A percentile compares a stretch with the other conserved stretches of the same genome.
These are phyloP conservation scores for Sebastes nivosus DNA, from an alignment of 2,797 vertebrate genomes.

Conservation along the genomic window DNA sequence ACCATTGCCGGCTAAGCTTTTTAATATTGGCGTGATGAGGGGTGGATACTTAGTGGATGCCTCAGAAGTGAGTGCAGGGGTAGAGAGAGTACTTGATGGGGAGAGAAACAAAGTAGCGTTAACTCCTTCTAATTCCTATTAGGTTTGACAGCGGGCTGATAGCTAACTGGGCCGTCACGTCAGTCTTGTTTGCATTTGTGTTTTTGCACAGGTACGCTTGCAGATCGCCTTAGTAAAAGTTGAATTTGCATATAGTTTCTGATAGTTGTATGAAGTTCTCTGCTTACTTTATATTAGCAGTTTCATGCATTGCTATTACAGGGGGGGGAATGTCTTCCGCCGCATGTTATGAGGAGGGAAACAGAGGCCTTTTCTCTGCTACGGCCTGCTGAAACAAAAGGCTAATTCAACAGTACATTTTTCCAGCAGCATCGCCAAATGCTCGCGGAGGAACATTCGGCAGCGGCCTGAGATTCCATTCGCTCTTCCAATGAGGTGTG, in stretches of 20 bases:
- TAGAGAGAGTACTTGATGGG: slow-evolving; percentile 56
- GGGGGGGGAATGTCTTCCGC: slow-evolving; percentile 8
- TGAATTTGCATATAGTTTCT: slow-evolving; percentile 34
- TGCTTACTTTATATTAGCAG: background rate
- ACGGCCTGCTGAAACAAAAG: slow-evolving; percentile 77
- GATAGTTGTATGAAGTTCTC: slow-evolving; percentile 7
- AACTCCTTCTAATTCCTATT: slow-evolving; percentile 69
- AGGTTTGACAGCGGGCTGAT: slow-evolving; percentile 61
- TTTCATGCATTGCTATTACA: background rate
- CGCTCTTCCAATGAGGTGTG: slow-evolving; percentile 52
- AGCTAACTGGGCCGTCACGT: slow-evolving; percentile 51
- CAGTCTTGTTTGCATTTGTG: slow-evolving; percentile 35
- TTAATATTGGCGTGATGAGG: slow-evolving; percentile 77
- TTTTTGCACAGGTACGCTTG: slow-evolving; percentile 28
- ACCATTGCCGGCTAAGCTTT: slow-evolving; percentile 80
- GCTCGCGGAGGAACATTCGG: slow-evolving; percentile 60
- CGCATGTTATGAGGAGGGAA: slow-evolving; percentile 43
- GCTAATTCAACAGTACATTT: slow-evolving; percentile 74
- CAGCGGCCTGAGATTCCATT: slow-evolving; percentile 68
- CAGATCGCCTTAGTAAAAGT: slow-evolving; percentile 11
- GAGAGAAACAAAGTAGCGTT: slow-evolving; percentile 68
- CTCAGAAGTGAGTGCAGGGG: slow-evolving; percentile 67
- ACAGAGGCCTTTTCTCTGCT: slow-evolving; percentile 61
- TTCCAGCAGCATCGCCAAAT: slow-evolving; percentile 76
- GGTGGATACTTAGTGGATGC: slow-evolving; percentile 68